These are phyloP conservation scores for Lethrus apterus DNA, from an alignment of 1,140 invertebrate genomes.

Conservation along the genomic window DNA sequence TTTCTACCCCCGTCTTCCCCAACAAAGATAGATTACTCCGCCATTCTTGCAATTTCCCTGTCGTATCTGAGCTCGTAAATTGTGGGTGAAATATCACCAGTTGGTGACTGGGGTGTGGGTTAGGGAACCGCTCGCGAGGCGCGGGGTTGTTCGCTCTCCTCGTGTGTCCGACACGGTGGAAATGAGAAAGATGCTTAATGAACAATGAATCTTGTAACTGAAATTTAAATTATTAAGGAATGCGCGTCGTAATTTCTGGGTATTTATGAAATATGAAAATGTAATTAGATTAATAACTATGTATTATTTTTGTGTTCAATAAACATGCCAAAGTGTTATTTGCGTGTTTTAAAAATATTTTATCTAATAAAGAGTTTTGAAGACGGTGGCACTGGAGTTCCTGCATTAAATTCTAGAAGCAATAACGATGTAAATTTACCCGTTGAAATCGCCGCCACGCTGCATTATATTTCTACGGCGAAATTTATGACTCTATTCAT, in stretches of 20 bases:
- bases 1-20: constrained; percentile 37
- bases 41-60: constrained; percentile 49
- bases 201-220: constrained; percentile 6
- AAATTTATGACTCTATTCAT: constrained; percentile 30
- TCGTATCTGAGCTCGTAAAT: constrained; percentile 47
- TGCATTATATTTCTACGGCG: constrained; percentile 31
- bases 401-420: constrained; percentile 28
- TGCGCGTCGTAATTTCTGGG: neutral
- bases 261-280: too few species aligned
- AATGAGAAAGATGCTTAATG: constrained; percentile 13
- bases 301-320: too few species aligned
- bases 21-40: constrained; percentile 44
- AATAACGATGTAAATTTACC: constrained; percentile 32
- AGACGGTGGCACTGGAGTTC: constrained; percentile 7
- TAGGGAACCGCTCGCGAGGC: neutral
- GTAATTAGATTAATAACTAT: too few species aligned
- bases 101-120: constrained; percentile 32
- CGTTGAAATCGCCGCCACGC: constrained; percentile 27
- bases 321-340: too few species aligned
- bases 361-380: constrained; percentile 6
- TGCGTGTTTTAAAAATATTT: constrained; percentile 6
- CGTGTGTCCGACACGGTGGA: constrained; percentile 10
- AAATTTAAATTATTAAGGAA: neutral
- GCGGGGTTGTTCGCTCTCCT: constrained; percentile 6
- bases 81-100: constrained; percentile 42